Percentiles rank a stretch among this genome's conserved stretches.
These are phyloP conservation scores for Rhabdomys pumilio DNA, from an alignment of 2,797 vertebrate species.

Conservation along the genomic window DNA sequence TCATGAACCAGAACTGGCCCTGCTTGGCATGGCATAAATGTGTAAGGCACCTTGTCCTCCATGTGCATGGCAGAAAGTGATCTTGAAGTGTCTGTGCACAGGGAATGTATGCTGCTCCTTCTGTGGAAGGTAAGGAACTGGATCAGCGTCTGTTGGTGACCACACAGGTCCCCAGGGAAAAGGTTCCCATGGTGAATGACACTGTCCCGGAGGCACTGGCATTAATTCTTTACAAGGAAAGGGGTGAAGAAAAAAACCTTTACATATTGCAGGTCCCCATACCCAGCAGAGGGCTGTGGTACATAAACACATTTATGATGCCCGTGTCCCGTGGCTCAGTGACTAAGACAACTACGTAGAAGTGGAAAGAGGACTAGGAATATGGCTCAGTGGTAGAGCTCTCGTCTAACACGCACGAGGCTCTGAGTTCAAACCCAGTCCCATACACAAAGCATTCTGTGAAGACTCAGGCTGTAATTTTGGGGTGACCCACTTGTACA, in stretches of 20 bases:
- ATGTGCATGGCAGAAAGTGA: not conserved
- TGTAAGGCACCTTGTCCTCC: rapidly evolving
- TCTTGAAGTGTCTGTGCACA: rapidly evolving
- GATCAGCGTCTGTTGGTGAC: no score
- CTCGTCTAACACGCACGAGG: not conserved
- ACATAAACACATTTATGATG: not conserved
- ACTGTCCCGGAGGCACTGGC: not conserved
- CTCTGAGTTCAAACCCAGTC: not conserved
- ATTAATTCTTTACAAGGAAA: not conserved
- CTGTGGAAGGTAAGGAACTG: not conserved
- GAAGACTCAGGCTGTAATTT: not conserved
- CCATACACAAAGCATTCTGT: no score
- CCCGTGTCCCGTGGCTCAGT: not conserved
- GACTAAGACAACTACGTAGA: not conserved
- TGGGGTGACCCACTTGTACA: not conserved
- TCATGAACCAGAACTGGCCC: not conserved
- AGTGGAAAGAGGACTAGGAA: not conserved
- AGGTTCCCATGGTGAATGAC: not conserved
- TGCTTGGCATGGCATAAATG: rapidly evolving
- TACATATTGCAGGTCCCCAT: no score
- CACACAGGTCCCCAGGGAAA: no score
- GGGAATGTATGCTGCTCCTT: not conserved
- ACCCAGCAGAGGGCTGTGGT: no score
- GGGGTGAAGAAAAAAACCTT: not conserved
- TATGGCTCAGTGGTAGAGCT: not conserved